Evolutionary conservation across 2,888 invertebrate genomes (phyloP), one percentile per base, ranked within the genome.

Genomic region (Xestobium rufovillosum): DNA sequence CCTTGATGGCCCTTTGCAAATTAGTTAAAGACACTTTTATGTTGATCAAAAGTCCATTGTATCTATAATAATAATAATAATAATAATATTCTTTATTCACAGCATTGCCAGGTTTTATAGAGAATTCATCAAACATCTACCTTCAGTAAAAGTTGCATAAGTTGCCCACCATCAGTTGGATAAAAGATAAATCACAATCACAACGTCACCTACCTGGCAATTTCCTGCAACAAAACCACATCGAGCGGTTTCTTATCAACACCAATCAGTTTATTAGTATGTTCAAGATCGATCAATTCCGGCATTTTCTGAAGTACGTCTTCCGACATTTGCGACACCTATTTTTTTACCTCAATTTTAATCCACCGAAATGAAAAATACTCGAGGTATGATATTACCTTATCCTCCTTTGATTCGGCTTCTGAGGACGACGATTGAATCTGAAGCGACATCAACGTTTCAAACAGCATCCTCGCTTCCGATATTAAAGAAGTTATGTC

Each of bases 401-500:
- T 83, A 16, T 80, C 78, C 56, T 87, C 86, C 45, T 78, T 68
- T 2, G 76, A 78, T 15, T 76, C 79, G 0, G 71, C 74, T 1
- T 64, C 70, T 0, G 71, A 69, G 0, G 69, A 66, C n/a, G 60
- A 42, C 0, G 74, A 69, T 36, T 84, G 80, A 4, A 81, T 76
- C 49, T 88, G 83, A 47, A 91, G 70, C 1, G 82, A 78, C 61
- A 88, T 77, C 26, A 91, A 65, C 0, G 87, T 87, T 34, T 80
- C 78, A 55, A 87, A 87, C 61, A 90, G 70, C 38, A 73, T 70
- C 42, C 80, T 64, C 0, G 86, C 80, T 56, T 90, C 89, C 56
- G 80, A 80, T 26, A 90, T 88, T 28, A 86, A 74, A 0, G 86
- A 87, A 3, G 86, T 79, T 45, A 92, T 88, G 59, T 91, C 91